These are phyloP conservation scores for Chionis minor DNA, from an alignment of 2,113 vertebrate genomes.

Conservation along the genomic window DNA sequence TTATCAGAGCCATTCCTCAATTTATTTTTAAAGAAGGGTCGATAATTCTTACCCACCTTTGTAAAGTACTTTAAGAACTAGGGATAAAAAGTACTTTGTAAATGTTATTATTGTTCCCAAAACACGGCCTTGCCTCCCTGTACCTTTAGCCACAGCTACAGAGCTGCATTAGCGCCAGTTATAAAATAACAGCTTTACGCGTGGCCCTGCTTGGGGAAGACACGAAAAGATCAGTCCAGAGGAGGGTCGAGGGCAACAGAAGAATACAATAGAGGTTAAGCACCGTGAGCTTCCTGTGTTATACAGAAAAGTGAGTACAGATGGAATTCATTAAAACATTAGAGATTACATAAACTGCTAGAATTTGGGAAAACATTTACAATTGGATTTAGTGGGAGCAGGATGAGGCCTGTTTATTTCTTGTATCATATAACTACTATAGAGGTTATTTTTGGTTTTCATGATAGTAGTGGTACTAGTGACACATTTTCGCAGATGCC, in stretches of 20 bases:
- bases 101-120: background rate
- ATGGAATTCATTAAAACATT: background rate
- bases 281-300: background rate
- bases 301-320: background rate
- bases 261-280: background rate
- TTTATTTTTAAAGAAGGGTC: background rate
- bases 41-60: background rate
- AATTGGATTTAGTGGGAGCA: background rate
- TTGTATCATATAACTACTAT: background rate
- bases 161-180: background rate
- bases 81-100: background rate
- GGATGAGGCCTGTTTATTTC: background rate
- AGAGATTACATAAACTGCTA: background rate
- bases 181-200: background rate
- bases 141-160: background rate
- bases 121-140: background rate
- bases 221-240: background rate
- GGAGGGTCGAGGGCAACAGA: background rate
- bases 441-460: background rate
- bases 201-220: background rate
- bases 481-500: background rate
- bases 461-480: background rate
- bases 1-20: background rate
- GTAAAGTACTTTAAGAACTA: background rate
- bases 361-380: slow-evolving; percentile 7